Percentiles rank a stretch among this genome's conserved stretches.
Conservation (phyloP, 1,140 invertebrate genomes). For the Drosophila ananassae region DNA sequence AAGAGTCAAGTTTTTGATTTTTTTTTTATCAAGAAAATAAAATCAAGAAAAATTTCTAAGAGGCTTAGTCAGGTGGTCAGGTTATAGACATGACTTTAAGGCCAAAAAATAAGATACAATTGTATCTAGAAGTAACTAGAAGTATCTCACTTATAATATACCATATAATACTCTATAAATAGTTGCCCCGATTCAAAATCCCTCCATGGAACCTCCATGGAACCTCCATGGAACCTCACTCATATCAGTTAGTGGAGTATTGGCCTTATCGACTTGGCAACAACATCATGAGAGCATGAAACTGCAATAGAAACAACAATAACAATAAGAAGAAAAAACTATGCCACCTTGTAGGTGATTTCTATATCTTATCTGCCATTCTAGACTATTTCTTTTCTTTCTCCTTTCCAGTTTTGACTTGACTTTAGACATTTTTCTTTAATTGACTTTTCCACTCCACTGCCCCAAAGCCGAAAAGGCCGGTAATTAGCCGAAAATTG, state of each 20-base stretch:
- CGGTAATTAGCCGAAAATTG: slow-evolving; percentile 17
- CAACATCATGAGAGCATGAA: slow-evolving; percentile 34
- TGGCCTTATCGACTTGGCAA: slow-evolving; percentile 51
- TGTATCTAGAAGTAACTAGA: too few relatives aligned
- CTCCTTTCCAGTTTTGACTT: slow-evolving; percentile 4
- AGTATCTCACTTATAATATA: neutral
- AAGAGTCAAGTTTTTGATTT: neutral
- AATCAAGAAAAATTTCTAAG: neutral
- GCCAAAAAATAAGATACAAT: too few relatives aligned
- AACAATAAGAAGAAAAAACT: slow-evolving; percentile 41
- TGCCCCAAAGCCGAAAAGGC: neutral
- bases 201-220: neutral
- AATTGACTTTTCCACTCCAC: slow-evolving; percentile 19
- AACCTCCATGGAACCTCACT: neutral
- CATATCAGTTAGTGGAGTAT: slow-evolving; percentile 34
- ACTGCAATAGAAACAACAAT: slow-evolving; percentile 5
- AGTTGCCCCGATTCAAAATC: slow-evolving; percentile 1
- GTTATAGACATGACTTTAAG: too few relatives aligned
- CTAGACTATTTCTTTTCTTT: neutral
- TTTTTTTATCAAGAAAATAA: too few relatives aligned
- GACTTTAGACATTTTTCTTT: slow-evolving; percentile 22
- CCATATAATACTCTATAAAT: neutral
- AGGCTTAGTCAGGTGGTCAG: slow-evolving; percentile 54
- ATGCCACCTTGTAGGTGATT: slow-evolving; percentile 38
- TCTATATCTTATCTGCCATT: slow-evolving; percentile 66